Evolutionary conservation across 2,888 invertebrate species (phyloP).

Genomic region (Scaptodrosophila latifasciaeformis): DNA sequence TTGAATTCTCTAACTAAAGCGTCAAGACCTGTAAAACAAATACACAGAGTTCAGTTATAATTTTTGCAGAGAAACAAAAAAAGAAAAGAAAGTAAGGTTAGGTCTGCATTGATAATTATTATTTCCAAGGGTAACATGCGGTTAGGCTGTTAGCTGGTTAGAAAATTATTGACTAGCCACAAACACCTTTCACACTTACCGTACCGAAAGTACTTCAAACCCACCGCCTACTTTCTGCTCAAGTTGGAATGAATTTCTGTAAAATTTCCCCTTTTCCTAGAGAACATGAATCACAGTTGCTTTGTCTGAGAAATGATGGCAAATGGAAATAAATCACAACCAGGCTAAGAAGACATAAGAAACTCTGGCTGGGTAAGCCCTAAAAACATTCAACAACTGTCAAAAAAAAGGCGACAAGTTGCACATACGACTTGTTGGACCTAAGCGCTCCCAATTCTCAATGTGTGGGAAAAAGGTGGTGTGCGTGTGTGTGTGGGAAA

Average conservation of each 20-base stretch:
- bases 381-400: conserved; percentile 48
- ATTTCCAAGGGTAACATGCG: conserved; percentile 46
- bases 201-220: too few relatives aligned
- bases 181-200: too few relatives aligned
- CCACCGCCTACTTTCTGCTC: too few relatives aligned
- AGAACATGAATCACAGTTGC: not conserved
- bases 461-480: conserved; percentile 4
- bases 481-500: conserved; percentile 20
- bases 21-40: conserved; percentile 72
- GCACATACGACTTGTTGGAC: conserved; percentile 50
- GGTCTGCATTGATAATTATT: too few relatives aligned
- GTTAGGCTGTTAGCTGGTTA: conserved; percentile 42
- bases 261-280: not conserved
- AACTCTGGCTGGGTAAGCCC: too few relatives aligned
- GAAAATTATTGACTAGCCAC: too few relatives aligned
- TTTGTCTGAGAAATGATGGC: conserved; percentile 22
- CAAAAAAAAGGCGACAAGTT: conserved; percentile 49
- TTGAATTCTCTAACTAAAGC: conserved; percentile 74
- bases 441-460: conserved; percentile 11
- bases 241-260: too few relatives aligned
- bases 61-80: too few relatives aligned
- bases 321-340: conserved; percentile 53
- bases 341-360: not conserved
- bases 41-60: not conserved
- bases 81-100: too few relatives aligned